Evolutionary conservation across 2,888 invertebrate genomes (phyloP).

Genomic region (Euplagia quadripunctaria): DNA sequence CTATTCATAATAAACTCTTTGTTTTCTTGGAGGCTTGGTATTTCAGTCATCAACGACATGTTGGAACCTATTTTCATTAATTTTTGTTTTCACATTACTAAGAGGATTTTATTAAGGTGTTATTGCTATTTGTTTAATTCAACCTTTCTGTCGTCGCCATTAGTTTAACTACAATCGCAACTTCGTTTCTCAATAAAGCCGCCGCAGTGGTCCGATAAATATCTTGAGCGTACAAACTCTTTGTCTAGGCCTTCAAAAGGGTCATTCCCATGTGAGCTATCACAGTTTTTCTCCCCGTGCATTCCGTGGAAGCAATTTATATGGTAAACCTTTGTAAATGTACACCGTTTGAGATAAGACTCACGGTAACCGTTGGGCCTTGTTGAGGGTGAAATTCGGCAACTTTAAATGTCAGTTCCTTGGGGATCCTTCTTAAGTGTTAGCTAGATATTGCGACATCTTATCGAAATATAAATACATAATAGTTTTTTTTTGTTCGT

Average conservation of each 20-base stretch:
- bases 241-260: constrained; percentile 52
- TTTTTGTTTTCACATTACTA: no score
- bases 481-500: constrained; percentile 29
- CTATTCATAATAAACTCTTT: no score
- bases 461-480: constrained; percentile 50
- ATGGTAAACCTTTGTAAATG: constrained; percentile 74
- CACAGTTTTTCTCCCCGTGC: constrained; percentile 66
- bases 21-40: no score
- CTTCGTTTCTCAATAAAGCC: constrained; percentile 43
- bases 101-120: not conserved
- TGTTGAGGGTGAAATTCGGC: constrained; percentile 46
- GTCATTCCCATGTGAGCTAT: constrained; percentile 71
- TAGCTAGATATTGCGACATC: constrained; percentile 39
- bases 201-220: constrained; percentile 46
- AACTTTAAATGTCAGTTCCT: constrained; percentile 53
- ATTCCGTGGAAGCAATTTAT: constrained; percentile 75
- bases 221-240: constrained; percentile 41
- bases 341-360: constrained; percentile 67
- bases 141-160: constrained; percentile 7
- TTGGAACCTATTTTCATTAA: no score
- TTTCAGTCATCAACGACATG: no score
- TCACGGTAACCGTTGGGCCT: constrained; percentile 42
- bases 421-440: constrained; percentile 30
- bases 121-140: not conserved
- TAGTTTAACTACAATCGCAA: constrained; percentile 18